These are phyloP conservation scores for Ectropis grisescens DNA, from an alignment of 1,140 invertebrate species.

Conservation along the genomic window DNA sequence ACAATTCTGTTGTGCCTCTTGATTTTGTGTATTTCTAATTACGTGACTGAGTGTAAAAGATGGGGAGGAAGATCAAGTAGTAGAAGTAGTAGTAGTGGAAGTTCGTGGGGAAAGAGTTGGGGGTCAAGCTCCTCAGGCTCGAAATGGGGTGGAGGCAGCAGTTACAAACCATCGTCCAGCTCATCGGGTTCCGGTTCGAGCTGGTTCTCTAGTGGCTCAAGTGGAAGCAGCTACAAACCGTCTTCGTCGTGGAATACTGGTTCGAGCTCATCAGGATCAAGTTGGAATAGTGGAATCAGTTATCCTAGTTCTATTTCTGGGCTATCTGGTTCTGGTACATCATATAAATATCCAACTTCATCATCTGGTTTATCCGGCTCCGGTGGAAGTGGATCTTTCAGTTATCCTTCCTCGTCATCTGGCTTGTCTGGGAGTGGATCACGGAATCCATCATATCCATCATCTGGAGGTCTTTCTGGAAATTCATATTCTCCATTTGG, in stretches of 20 bases:
- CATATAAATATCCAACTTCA: conserved; percentile 4
- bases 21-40: conserved; percentile 6
- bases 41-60: conserved; percentile 10
- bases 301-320: conserved; percentile 4
- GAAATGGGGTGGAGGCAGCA: too few relatives aligned
- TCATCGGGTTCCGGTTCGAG: background rate
- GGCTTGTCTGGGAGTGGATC: conserved; percentile 6
- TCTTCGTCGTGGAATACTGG: background rate
- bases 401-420: conserved; percentile 9
- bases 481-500: too few relatives aligned
- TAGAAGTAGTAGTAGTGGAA: background rate
- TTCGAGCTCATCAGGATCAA: background rate
- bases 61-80: conserved; percentile 14
- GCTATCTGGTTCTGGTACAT: conserved; percentile 3
- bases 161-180: background rate
- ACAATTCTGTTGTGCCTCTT: conserved; percentile 21
- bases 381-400: background rate
- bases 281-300: too few relatives aligned
- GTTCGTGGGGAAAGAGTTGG: background rate
- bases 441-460: background rate
- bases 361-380: conserved; percentile 9
- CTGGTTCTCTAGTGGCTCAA: conserved; percentile 3
- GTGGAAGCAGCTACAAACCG: conserved; percentile 1
- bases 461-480: background rate
- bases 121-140: too few relatives aligned